Conservation (phyloP, 2,888 invertebrate genomes). For the Orchesella flavescens region DNA sequence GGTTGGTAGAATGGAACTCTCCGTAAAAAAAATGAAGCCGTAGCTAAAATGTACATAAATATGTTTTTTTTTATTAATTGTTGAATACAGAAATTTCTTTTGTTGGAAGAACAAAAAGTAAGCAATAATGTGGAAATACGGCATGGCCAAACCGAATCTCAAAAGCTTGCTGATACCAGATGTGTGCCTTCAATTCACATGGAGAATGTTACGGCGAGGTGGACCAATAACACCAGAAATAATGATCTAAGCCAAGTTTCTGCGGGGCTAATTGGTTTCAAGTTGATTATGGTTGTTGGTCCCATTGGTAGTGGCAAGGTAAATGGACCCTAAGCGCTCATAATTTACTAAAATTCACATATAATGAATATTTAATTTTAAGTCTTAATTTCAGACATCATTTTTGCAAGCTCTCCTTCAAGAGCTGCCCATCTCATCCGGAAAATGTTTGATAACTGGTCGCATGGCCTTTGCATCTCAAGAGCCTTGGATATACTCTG, state of each 20-base stretch:
- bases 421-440: slow-evolving; percentile 79
- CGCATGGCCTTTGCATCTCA: slow-evolving; percentile 80
- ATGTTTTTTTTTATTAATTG: too few relatives aligned
- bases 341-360: neutral
- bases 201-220: slow-evolving; percentile 60
- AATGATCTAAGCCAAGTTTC: slow-evolving; percentile 41
- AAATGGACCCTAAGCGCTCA: neutral
- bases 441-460: slow-evolving; percentile 81
- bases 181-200: slow-evolving; percentile 59
- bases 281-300: slow-evolving; percentile 66
- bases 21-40: too few relatives aligned
- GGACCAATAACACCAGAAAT: slow-evolving; percentile 28
- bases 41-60: too few relatives aligned
- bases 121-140: slow-evolving; percentile 51
- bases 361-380: neutral
- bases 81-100: slow-evolving; percentile 49
- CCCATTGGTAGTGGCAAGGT: slow-evolving; percentile 66
- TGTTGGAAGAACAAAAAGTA: slow-evolving; percentile 62
- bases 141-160: slow-evolving; percentile 8
- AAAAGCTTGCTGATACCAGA: slow-evolving; percentile 2
- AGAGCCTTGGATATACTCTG: slow-evolving; percentile 72
- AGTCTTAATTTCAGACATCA: slow-evolving; percentile 29
- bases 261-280: slow-evolving; percentile 55
- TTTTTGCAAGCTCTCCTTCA: slow-evolving; percentile 82
- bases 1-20: slow-evolving; percentile 73